A percentile compares a stretch with the other conserved stretches of the same genome.
These are phyloP conservation scores for Pycnonotus jocosus DNA, from an alignment of 2,113 vertebrate species.

Conservation along the genomic window DNA sequence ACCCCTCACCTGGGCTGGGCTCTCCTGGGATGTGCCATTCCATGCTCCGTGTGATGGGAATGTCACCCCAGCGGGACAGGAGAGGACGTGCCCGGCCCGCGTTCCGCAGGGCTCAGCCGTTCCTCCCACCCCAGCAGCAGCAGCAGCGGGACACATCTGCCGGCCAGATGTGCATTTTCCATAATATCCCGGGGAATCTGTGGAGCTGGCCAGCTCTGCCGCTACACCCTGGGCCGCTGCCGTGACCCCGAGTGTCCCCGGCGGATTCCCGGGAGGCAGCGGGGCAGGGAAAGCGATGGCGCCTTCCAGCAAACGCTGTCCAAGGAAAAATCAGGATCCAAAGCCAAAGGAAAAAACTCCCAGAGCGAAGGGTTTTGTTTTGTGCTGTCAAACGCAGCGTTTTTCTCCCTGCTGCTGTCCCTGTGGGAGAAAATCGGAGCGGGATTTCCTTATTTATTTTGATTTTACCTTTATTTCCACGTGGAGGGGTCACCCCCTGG, in stretches of 20 bases:
- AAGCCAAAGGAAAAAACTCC: neutral
- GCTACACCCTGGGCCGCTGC: neutral
- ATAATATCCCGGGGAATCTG: neutral
- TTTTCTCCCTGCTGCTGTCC: neutral
- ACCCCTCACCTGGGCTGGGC: fast-evolving
- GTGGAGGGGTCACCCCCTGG: neutral
- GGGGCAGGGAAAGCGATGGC: fast-evolving
- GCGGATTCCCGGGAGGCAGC: neutral
- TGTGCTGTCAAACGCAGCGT: too few relatives aligned
- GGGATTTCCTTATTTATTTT: neutral
- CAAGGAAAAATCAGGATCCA: neutral
- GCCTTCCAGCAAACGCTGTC: neutral
- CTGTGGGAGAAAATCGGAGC: neutral
- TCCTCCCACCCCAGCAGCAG: neutral
- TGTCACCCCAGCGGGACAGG: fast-evolving
- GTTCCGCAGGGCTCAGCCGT: fast-evolving
- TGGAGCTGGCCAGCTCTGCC: neutral
- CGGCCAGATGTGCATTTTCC: neutral
- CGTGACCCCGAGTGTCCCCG: neutral
- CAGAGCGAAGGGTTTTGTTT: neutral
- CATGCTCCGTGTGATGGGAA: fast-evolving
- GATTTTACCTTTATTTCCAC: neutral
- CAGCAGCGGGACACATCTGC: neutral
- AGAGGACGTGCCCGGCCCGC: fast-evolving
- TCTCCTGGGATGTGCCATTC: neutral